phyloP scores from a whole-genome alignment of 2,797 vertebrate species.

The Mormyrus hasselquistii region DNA sequence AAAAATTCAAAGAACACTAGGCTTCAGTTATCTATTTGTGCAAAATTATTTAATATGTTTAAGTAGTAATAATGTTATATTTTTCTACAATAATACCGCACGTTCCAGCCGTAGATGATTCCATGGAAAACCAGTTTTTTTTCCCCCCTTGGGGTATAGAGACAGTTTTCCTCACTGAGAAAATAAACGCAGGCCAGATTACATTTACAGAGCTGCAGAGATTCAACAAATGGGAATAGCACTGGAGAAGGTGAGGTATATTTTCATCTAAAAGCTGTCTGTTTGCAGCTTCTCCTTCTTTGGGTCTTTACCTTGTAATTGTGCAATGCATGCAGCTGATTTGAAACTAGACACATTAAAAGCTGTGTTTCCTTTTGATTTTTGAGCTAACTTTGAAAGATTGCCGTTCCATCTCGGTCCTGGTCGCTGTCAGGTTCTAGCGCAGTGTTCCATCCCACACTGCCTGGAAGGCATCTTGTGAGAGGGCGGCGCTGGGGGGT shows the following conservation, averaged over 20 bases:
- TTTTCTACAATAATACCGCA: not conserved
- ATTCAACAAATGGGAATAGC: not conserved
- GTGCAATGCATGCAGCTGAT: not conserved
- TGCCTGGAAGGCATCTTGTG: constrained; percentile 1
- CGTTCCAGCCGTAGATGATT: not conserved
- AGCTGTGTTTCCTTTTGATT: not conserved
- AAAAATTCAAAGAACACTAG: constrained; percentile 19
- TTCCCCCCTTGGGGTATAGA: not conserved
- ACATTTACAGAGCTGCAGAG: not conserved
- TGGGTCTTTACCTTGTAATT: not conserved
- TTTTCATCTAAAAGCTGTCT: not conserved
- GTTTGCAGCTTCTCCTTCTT: not conserved
- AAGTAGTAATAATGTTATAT: constrained; percentile 33
- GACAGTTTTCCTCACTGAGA: not conserved
- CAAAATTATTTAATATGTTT: constrained; percentile 37
- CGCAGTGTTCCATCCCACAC: not conserved
- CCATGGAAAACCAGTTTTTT: not conserved
- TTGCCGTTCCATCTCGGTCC: not conserved
- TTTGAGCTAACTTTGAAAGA: not conserved
- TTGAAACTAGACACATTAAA: not conserved
- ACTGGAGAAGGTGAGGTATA: not conserved
- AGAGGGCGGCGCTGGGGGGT: constrained; percentile 27
- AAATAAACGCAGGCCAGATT: not conserved
- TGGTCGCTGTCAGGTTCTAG: not conserved
- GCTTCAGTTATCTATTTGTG: constrained; percentile 46